Evolutionary conservation across 2,797 vertebrate species (phyloP).

Genomic region (Notolepis coatsorum): DNA sequence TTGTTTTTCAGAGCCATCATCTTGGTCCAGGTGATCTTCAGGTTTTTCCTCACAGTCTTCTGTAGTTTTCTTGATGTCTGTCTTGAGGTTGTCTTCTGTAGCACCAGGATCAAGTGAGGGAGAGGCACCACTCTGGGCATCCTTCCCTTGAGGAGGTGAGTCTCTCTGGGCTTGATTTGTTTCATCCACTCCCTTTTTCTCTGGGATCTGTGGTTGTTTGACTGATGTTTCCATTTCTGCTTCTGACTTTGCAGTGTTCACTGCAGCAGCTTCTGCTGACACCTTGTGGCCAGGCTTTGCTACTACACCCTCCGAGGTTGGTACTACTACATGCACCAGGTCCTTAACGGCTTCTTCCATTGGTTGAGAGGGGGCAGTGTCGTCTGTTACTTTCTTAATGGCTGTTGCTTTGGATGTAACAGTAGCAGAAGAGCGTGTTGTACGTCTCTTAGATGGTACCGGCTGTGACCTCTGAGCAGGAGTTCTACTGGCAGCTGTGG

Average conservation of each 20-base stretch:
- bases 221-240: constrained; percentile 15
- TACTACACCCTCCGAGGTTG: constrained; percentile 6
- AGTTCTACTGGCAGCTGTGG: constrained; percentile 9
- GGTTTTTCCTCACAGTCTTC: not conserved
- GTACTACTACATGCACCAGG: not conserved
- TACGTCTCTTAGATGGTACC: not conserved
- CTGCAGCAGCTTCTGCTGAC: constrained; percentile 36
- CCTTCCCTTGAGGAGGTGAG: not conserved
- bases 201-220: constrained; percentile 26
- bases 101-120: not conserved
- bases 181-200: not conserved
- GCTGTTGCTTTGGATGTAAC: constrained; percentile 1
- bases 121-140: not conserved
- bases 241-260: constrained; percentile 38
- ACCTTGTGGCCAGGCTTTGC: constrained; percentile 27
- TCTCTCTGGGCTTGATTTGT: constrained; percentile 6
- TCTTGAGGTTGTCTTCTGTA: not conserved
- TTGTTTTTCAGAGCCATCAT: not conserved
- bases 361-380: not conserved
- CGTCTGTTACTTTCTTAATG: constrained; percentile 21
- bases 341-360: not conserved
- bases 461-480: not conserved
- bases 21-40: not conserved
- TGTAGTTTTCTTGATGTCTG: not conserved
- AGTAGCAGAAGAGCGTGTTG: not conserved